Conservation (phyloP, 2,888 invertebrate species). For the Desoria tigrina region DNA sequence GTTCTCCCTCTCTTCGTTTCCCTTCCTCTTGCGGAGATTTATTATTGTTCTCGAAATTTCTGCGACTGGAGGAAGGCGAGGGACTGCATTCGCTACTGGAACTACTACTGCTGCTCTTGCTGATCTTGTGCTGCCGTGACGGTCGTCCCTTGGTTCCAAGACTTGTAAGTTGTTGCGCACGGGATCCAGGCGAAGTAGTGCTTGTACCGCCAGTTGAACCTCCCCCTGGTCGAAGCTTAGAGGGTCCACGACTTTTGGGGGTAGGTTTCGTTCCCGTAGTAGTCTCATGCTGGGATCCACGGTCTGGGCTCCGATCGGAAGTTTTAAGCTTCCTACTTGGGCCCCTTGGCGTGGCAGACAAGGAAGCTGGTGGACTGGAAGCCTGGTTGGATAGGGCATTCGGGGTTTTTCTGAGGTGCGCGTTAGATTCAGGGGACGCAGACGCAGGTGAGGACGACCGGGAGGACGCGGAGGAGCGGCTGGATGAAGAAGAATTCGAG, state of each 20-base stretch:
- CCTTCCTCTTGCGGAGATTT: conserved; percentile 48
- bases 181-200: conserved; percentile 48
- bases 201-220: conserved; percentile 48
- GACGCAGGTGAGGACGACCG: conserved; percentile 49
- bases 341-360: conserved; percentile 57
- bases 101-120: conserved; percentile 52
- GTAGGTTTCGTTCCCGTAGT: conserved; percentile 74
- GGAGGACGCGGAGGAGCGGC: conserved; percentile 51
- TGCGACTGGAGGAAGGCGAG: conserved; percentile 18
- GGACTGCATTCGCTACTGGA: conserved; percentile 40
- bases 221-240: conserved; percentile 52
- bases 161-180: conserved; percentile 57
- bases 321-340: conserved; percentile 81
- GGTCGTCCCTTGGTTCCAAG: conserved; percentile 19
- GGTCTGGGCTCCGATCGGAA: conserved; percentile 74
- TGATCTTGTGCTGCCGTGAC: conserved; percentile 24
- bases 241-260: conserved; percentile 52
- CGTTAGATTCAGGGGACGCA: conserved; percentile 51
- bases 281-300: conserved; percentile 69
- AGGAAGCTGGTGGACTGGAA: conserved; percentile 20
- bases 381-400: conserved; percentile 37
- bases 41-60: conserved; percentile 24
- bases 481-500: conserved; percentile 51
- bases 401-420: conserved; percentile 29
- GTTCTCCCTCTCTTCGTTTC: conserved; percentile 52